Base-by-base conservation (phyloP, 2,888 invertebrate species). In the Limnephilus rhombicus region DNA sequence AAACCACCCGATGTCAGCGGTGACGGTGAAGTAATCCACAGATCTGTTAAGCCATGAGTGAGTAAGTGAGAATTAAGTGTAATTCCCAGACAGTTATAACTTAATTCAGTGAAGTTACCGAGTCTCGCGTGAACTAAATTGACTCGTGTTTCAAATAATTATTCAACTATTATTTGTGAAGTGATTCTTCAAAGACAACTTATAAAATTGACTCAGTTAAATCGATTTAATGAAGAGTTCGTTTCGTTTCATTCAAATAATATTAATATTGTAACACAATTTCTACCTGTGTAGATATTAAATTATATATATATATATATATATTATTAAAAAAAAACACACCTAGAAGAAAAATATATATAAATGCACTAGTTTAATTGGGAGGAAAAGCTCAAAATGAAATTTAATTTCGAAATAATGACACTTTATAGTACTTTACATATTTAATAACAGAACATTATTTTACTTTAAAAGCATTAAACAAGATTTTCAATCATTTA, bases 191-290 rank as follows among this genome's bases (percentile, higher is more conserved):
- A 93, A 91, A 82, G 93, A 93, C 93, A 91, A 81, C 53, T 93
- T 92, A 93, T 91, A 87, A 93, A 93, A 93, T 93, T 93, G 93
- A 92, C 93, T 92, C 86, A 82, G 91, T 92, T 92, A 83, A 93
- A 93, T 85, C 90, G 91, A 85, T 85, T 91, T 80, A 86, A 86
- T 91, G 24, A 91, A 87, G 80, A 34, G 86, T 86, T 29, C 34
- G 81, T 87, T 87, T 29, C n/a, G 49, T 87, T 31, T 53, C n/a
- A 89, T 68, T 34, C 18, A 45, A 90, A 83, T 82, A 68, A 68
- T 45, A 90, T 68, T 92, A 82, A 41, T 29, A 88, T 41, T 41
- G 82, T 89, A 89, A 90, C 89, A 92, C 91, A 85, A 92, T 92
- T 93, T 93, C 91, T 93, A 93, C 92, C 89, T 92, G 90, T 93